Base-by-base conservation (phyloP, 2,888 invertebrate genomes). In the Ophion slaviceki region DNA sequence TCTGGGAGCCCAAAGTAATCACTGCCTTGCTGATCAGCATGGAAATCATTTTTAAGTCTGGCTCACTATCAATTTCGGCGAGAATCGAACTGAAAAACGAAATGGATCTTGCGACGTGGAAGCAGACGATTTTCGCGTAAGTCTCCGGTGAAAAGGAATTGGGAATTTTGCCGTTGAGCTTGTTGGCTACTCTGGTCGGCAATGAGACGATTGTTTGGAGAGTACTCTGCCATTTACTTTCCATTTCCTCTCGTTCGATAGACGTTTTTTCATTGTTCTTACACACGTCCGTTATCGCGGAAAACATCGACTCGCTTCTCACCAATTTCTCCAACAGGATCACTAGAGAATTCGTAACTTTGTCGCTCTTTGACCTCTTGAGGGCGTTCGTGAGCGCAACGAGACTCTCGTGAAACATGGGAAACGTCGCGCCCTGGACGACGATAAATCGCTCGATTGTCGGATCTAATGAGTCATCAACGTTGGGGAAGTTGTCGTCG, bases 161-260 rank as follows among this genome's bases (percentile, higher is more conserved):
- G 0, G 96, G 95, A 6, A 96, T 94, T 47, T 95, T 94, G 1
- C 94, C 94, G 85, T 96, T 94, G 45, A 96, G 89, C 88, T 95
- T 95, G 91, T 98, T 98, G 10, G 97, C 97, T 64, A 97, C 94
- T 87, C 96, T 94, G 89, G 95, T 96, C 0, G 98, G 97, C 75
- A 98, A 89, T 2, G 97, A 96, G 8, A 96, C 94, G 76, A 97
- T 89, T 70, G 95, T 89, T 90, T 96, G 96, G 0, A 96, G 94
- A 32, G 95, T 95, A 57, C 94, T 94, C 84, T 95, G 94, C 95
- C 96, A 96, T 40, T 88, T 89, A 61, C 92, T 90, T 17, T 92
- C 87, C 6, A 87, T 88, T 71, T 91, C 90, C 89, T 78, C 86
- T 87, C 91, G 82, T 84, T 91, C 80, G 17, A 91, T 81, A 7